Evolutionary conservation across 2,797 vertebrate species (phyloP).

Genomic region (Artibeus lituratus): DNA sequence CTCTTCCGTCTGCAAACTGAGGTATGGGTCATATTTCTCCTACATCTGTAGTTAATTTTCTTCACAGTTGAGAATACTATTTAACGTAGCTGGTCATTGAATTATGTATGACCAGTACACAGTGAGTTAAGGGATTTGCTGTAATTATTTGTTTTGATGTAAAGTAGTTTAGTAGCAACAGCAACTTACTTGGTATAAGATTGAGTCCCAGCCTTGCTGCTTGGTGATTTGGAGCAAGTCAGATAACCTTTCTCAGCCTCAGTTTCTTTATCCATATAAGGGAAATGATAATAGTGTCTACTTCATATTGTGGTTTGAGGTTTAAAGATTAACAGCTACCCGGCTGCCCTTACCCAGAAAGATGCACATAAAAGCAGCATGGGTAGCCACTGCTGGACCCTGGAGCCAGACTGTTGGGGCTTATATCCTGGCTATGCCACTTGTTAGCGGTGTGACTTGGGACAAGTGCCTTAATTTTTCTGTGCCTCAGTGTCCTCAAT

Average conservation of each 20-base stretch:
- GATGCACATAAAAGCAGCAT: not conserved
- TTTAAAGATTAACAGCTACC: not conserved
- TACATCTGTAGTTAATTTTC: not conserved
- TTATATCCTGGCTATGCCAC: not conserved
- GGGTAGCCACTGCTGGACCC: not conserved
- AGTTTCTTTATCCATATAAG: not conserved
- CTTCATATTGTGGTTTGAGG: not conserved
- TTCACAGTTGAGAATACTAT: not conserved
- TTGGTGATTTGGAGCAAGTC: not conserved
- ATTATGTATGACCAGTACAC: not conserved
- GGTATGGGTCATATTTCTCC: conserved; percentile 70
- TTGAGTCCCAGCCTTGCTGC: not conserved
- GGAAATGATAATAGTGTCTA: not conserved
- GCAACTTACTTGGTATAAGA: not conserved
- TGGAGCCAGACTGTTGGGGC: not conserved
- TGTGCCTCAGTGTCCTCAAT: not conserved
- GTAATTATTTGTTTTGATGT: not conserved
- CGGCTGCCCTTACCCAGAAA: not conserved
- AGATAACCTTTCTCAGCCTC: not conserved
- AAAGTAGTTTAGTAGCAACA: not conserved
- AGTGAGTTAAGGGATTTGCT: not conserved
- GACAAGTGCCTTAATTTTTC: not conserved
- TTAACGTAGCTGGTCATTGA: not conserved
- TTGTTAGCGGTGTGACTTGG: not conserved
- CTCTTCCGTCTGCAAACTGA: conserved; percentile 85